Evolutionary conservation across 2,113 vertebrate genomes (phyloP).

Genomic region (Calidris pygmaea): DNA sequence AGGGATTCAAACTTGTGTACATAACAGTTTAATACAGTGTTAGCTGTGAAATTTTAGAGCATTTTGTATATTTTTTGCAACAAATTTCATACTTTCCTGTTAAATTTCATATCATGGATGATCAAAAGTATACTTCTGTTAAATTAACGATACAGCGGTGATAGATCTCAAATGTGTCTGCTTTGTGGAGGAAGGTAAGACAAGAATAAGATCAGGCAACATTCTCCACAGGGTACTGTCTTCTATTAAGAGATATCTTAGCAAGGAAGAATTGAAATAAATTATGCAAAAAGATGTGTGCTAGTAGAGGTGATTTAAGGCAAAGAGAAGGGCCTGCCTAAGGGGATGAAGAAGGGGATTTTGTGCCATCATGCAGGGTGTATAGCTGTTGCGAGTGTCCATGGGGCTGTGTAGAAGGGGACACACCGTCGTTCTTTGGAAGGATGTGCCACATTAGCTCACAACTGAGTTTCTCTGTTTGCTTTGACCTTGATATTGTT

Average conservation of each 20-base stretch:
- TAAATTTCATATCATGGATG: background rate
- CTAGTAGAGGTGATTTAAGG: background rate
- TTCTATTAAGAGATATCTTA: background rate
- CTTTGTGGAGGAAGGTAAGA: background rate
- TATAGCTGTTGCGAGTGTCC: background rate
- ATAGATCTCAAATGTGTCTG: background rate
- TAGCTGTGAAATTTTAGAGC: background rate
- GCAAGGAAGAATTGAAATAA: background rate
- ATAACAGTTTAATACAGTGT: background rate
- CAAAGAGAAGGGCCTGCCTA: background rate
- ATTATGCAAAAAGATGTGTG: background rate
- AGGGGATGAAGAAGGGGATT: background rate
- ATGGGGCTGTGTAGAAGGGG: accelerated
- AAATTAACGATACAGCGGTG: background rate
- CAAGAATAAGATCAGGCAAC: background rate
- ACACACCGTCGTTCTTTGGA: background rate
- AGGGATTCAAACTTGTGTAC: background rate
- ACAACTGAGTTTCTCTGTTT: background rate
- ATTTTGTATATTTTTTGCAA: background rate
- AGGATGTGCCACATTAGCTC: background rate
- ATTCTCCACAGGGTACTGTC: background rate
- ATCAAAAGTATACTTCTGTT: background rate
- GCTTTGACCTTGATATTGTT: background rate
- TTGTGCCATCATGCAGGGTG: accelerated
- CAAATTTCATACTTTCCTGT: background rate